A percentile compares a stretch with the other conserved stretches of the same genome.
phyloP scores from a whole-genome alignment of 2,797 vertebrate genomes.

The Cyclura pinguis region DNA sequence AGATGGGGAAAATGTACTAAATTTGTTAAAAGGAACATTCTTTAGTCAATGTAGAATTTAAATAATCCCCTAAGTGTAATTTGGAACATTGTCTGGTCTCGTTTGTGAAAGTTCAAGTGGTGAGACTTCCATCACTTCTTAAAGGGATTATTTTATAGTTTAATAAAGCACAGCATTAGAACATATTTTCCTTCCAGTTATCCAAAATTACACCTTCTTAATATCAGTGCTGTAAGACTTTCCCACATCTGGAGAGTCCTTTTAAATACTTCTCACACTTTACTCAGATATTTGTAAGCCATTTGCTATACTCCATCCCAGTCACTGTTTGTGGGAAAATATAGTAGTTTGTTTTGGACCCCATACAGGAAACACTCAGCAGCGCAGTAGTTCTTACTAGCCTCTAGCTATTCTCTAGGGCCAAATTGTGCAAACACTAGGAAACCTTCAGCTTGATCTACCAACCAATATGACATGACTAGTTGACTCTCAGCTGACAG shows the following conservation, averaged over 20 bases:
- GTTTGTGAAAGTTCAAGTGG: conserved; percentile 60
- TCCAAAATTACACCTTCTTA: conserved; percentile 40
- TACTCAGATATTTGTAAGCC: conserved; percentile 54
- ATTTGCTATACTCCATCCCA: conserved; percentile 56
- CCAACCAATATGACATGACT: not conserved
- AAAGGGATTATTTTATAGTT: conserved; percentile 41
- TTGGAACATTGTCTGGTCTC: conserved; percentile 39
- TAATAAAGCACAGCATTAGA: conserved; percentile 23
- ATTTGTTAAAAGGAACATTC: conserved; percentile 13
- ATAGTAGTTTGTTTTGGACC: conserved; percentile 59
- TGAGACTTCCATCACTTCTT: conserved; percentile 51
- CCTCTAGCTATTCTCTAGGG: not conserved
- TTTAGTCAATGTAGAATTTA: conserved; percentile 38
- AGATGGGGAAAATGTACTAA: conserved; percentile 41
- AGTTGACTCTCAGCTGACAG: conserved; percentile 8
- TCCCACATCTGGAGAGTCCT: conserved; percentile 27
- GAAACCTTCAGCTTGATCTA: conserved; percentile 11
- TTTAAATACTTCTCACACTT: conserved; percentile 57
- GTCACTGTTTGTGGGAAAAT: conserved; percentile 59
- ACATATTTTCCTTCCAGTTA: conserved; percentile 29
- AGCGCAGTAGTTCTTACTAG: conserved; percentile 30
- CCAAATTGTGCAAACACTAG: not conserved
- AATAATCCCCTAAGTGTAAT: conserved; percentile 51
- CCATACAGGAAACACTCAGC: conserved; percentile 55
- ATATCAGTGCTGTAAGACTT: conserved; percentile 49